Evolutionary conservation across 2,888 invertebrate genomes (phyloP).

Genomic region (Clunio marinus): DNA sequence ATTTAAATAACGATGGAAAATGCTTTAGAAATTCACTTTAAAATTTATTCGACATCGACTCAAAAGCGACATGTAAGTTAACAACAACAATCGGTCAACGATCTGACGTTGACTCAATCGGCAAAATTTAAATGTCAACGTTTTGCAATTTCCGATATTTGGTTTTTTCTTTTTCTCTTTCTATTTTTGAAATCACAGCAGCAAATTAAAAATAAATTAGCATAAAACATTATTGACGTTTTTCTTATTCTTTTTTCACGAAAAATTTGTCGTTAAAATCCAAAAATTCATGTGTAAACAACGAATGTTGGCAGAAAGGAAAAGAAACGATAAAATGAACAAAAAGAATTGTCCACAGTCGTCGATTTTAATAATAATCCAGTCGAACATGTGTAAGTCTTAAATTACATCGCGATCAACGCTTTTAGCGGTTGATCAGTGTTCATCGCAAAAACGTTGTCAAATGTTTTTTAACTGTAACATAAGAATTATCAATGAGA

Average conservation of each 20-base stretch:
- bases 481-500: too few species aligned
- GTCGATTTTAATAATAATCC: background rate
- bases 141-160: slow-evolving; percentile 30
- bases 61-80: background rate
- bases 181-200: slow-evolving; percentile 6
- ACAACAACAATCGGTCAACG: slow-evolving; percentile 24
- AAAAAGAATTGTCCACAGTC: background rate
- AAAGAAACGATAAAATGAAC: background rate
- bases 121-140: slow-evolving; percentile 24
- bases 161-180: too few species aligned
- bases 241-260: background rate
- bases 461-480: too few species aligned
- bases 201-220: slow-evolving; percentile 17
- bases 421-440: too few species aligned
- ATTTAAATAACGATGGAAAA: slow-evolving; percentile 4
- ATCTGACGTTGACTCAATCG: slow-evolving; percentile 10
- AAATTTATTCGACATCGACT: background rate
- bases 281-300: background rate
- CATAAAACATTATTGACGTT: slow-evolving; percentile 5
- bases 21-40: slow-evolving; percentile 1
- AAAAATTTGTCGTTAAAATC: background rate
- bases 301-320: background rate
- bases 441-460: too few species aligned
- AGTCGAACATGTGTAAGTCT: slow-evolving; percentile 18
- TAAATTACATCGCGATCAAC: slow-evolving; percentile 8